Conservation (phyloP, 2,113 vertebrate genomes). For the Oryzias celebensis region DNA sequence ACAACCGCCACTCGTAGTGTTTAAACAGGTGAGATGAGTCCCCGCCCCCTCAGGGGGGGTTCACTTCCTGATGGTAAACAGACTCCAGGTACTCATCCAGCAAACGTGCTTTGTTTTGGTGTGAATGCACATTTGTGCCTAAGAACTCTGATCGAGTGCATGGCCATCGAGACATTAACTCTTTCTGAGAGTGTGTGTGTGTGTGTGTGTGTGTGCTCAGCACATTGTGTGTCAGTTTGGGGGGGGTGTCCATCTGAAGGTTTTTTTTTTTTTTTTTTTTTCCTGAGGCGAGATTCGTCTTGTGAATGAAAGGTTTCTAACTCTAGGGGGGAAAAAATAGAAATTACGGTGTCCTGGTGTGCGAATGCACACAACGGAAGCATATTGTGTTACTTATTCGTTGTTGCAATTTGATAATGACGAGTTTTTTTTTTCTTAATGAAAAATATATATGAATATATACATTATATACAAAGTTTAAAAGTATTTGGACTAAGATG, state of each 20-base stretch:
- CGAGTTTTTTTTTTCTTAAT: constrained; percentile 69
- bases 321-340: constrained; percentile 46
- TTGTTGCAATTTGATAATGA: constrained; percentile 80
- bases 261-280: constrained; percentile 61
- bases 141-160: constrained; percentile 78
- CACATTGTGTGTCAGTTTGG: constrained; percentile 69
- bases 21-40: not conserved
- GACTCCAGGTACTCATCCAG: constrained; percentile 74
- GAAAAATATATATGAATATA: constrained; percentile 80
- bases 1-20: constrained; percentile 57
- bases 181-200: constrained; percentile 70
- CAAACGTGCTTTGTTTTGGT: constrained; percentile 59
- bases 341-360: constrained; percentile 77
- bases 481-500: constrained; percentile 83
- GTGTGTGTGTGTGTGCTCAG: constrained; percentile 73
- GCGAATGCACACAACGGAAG: constrained; percentile 74
- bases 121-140: constrained; percentile 82
- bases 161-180: constrained; percentile 82
- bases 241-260: constrained; percentile 71
- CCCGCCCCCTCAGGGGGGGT: constrained; percentile 23
- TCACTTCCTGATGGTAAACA: constrained; percentile 68
- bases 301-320: constrained; percentile 77
- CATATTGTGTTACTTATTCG: constrained; percentile 81
- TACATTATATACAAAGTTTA: constrained; percentile 82
- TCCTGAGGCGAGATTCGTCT: constrained; percentile 77